A percentile compares a stretch with the other conserved stretches of the same genome.
These are phyloP conservation scores for Acanthosepion esculentum DNA, from an alignment of 2,888 invertebrate species.

Conservation along the genomic window DNA sequence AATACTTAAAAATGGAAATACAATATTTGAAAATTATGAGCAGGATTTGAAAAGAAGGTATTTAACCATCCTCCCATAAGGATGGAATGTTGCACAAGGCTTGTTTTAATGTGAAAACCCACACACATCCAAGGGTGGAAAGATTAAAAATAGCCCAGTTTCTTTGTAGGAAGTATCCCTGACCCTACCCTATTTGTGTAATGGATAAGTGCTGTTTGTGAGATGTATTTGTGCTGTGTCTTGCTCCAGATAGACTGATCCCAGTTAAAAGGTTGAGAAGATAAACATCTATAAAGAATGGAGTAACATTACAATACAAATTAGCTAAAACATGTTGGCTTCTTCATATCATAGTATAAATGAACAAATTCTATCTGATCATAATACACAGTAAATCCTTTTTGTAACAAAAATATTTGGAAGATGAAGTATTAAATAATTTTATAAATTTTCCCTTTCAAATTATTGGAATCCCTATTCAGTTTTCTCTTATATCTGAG, in stretches of 20 bases:
- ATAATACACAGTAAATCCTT: too few relatives aligned
- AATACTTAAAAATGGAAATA: not conserved
- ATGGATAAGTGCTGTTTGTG: too few relatives aligned
- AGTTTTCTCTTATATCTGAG: too few relatives aligned
- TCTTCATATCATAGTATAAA: too few relatives aligned
- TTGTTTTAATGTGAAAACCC: not conserved
- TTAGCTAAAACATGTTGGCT: not conserved
- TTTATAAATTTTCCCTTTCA: too few relatives aligned
- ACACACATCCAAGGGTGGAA: too few relatives aligned
- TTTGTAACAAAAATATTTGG: too few relatives aligned
- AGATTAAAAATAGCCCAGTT: not conserved
- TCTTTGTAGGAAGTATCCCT: not conserved
- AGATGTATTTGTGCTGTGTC: too few relatives aligned
- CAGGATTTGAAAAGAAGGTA: not conserved
- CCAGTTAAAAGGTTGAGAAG: not conserved
- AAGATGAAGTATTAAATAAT: too few relatives aligned
- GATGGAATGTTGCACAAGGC: not conserved
- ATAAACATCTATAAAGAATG: not conserved
- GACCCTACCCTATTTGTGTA: too few relatives aligned
- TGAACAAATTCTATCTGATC: too few relatives aligned
- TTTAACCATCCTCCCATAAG: not conserved
- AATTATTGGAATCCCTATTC: too few relatives aligned
- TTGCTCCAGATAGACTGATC: not conserved
- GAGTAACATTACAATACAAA: not conserved
- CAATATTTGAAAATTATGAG: not conserved